Evolutionary conservation across 2,888 invertebrate species (phyloP), one percentile per base, ranked within the genome.

Genomic region (Clepsis dumicolana): DNA sequence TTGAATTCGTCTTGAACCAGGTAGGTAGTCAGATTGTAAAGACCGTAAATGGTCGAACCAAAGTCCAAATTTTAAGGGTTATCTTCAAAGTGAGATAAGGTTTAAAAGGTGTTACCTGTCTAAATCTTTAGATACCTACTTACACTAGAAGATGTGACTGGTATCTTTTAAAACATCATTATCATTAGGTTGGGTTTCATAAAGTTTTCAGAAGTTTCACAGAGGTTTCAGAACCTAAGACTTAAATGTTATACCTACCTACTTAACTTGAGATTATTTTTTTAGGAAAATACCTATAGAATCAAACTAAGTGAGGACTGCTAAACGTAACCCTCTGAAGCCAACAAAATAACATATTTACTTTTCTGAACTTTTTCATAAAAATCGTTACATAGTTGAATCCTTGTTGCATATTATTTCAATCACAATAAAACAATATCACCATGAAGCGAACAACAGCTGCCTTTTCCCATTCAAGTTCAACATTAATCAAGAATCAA

Each of bases 21-120:
- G 61, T 53, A 66, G 65, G 61, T 53, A 44, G 32, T 32, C 61
- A 61, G 41, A n/a, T n/a, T n/a, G n/a, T n/a, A n/a, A 18, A 44
- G 32, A 48, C 5, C 10, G 12, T 24, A 53, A 29, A 29, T 53
- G 65, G 25, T 18, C 21, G 41, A 16, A 29, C 32, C 35, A 16
- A 61, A 8, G 32, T 5, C 44, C 24, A 53, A 25, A 60, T 53
- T 29, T 53, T 16, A 44, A 54, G 53, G 25, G 21, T 8, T 21
- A n/a, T 54, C n/a, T 21, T 61, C n/a, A 29, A 24, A 35, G 32
- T 38, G 3, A 27, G 53, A 65, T 59, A 65, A 64, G 54, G 52
- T 41, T 29, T 25, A 21, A 41, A 44, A 53, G 21, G 27, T 38
- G 41, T 41, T 54, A 61, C n/a, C n/a, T n/a, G n/a, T 61, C 48